Base-by-base conservation (phyloP, 64 coral and sea anemone species). In the Trachythela sp. region DNA sequence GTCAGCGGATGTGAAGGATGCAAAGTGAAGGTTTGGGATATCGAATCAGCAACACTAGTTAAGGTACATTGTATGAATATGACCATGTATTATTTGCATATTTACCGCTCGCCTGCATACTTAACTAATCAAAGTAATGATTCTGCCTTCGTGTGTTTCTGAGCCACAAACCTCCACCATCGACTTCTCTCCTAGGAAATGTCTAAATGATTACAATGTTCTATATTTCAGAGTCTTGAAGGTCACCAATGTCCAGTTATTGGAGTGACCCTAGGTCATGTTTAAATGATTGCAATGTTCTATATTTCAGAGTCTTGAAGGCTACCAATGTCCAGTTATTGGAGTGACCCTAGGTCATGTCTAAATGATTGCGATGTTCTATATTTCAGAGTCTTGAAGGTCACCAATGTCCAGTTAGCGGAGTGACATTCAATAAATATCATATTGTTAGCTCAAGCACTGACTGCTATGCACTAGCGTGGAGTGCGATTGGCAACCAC, bases 391-490 rank as follows among this genome's bases (percentile, higher is more conserved):
- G 93, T 52, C 86, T 97, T 50, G 93, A 94, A 39, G 95, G 95
- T 39, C 95, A 97, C 89, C 95, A 97, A 15, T 88, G 88, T 29
- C 91, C 93, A 40, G 94, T 97, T 54, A 97, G 92, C 3, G 92
- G 95, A 50, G 90, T 97, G 2, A 97, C 91, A 86, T 94, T 94
- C 18, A 93, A 94, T 36, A 85, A 86, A 9, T 90, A 97, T 64
- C 95, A 97, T 86, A 90, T 97, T 7, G 49, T 97, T 54, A 97
- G 93, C 29, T 88, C 90, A 9, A 97, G 95, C 35, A 38, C 91
- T 39, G 95, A 97, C 86, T 92, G 95, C 80, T 97, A 97, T 72
- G 93, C 95, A 33, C 92, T 97, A 45, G 95, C 93, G 4, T 97
- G 95, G 95, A 97, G 91, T 64, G 84, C 91, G 0, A 71, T 97